Percentiles rank a stretch among this genome's conserved stretches.
phyloP scores from a whole-genome alignment of 2,888 invertebrate species.

The Cecidostiba fungosa region DNA sequence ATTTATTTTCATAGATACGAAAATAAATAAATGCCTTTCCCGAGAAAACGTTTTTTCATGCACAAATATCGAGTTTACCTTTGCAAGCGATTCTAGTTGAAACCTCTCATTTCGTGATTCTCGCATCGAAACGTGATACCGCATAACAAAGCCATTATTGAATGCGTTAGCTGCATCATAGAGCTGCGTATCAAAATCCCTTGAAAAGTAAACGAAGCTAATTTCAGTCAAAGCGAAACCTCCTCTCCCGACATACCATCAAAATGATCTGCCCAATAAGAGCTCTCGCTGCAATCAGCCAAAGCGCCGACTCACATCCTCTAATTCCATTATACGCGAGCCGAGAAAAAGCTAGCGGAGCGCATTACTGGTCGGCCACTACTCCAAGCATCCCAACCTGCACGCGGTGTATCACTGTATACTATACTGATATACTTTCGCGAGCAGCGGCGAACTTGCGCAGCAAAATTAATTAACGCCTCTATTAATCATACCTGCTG shows the following conservation, averaged over 20 bases:
- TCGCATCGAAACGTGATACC: background rate
- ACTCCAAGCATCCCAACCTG: no score
- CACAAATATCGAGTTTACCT: background rate
- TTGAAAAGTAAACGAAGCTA: background rate
- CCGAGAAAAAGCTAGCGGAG: background rate
- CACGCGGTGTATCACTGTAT: background rate
- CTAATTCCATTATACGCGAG: background rate
- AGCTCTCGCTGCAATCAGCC: background rate
- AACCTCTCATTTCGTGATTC: no score
- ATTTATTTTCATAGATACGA: no score
- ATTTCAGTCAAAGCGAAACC: background rate
- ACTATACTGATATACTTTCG: background rate
- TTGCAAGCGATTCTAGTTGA: no score
- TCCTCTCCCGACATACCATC: background rate
- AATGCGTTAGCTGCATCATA: no score
- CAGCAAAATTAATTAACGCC: conserved; percentile 38
- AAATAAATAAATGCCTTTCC: background rate
- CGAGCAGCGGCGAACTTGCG: background rate
- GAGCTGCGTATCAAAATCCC: background rate
- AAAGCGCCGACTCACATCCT: background rate
- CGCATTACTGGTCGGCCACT: background rate
- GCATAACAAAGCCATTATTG: background rate
- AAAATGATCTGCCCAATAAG: background rate
- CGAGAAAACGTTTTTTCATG: background rate
- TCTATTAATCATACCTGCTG: conserved; percentile 38